Evolutionary conservation across 2,113 vertebrate species (phyloP).

Genomic region (Bombycilla garrulus): DNA sequence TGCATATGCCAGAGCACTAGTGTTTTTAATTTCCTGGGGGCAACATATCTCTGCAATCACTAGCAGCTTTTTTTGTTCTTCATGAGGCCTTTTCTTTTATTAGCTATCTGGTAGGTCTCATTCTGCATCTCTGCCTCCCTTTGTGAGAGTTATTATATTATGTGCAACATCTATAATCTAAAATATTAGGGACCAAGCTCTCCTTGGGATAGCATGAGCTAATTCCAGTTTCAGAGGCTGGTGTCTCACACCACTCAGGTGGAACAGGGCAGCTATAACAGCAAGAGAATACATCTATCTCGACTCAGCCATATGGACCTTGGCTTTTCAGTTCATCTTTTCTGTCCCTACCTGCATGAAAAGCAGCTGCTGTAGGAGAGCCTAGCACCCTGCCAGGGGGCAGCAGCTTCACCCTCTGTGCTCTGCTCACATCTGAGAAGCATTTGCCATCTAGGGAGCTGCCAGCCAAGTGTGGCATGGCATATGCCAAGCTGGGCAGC

Average conservation of each 20-base stretch:
- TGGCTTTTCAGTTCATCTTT: background rate
- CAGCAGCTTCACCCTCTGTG: background rate
- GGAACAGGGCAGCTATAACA: background rate
- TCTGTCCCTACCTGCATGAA: background rate
- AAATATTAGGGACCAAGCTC: background rate
- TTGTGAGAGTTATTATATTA: background rate
- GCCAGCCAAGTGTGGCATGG: background rate
- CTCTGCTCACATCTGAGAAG: background rate
- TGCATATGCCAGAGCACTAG: background rate
- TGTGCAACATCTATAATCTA: background rate
- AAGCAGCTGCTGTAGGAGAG: background rate
- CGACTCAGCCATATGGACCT: too few relatives aligned
- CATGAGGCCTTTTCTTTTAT: constrained; percentile 28
- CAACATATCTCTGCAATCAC: constrained; percentile 3
- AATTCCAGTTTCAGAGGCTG: background rate
- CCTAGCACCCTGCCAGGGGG: background rate
- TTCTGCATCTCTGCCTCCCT: background rate
- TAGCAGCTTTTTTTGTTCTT: background rate
- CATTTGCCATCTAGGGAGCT: rapidly evolving
- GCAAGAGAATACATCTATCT: background rate
- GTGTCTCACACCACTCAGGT: background rate
- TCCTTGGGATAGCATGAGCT: background rate
- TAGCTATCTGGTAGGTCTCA: constrained; percentile 3
- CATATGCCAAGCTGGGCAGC: background rate
- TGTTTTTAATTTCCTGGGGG: constrained; percentile 62